These are phyloP conservation scores for Microtus ochrogaster DNA, from an alignment of 2,113 vertebrate genomes.

Conservation along the genomic window DNA sequence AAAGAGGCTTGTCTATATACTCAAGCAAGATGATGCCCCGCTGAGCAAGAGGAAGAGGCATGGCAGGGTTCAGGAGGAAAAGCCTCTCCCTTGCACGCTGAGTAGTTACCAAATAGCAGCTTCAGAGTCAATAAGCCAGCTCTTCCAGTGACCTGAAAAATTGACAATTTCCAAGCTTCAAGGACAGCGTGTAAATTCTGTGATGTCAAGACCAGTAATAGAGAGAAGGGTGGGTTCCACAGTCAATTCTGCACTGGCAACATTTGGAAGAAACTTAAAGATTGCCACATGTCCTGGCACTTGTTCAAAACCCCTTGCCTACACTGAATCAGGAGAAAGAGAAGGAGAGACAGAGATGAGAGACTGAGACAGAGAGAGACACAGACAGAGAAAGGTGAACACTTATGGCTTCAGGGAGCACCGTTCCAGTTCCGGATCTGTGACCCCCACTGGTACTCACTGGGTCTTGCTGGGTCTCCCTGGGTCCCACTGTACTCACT, in stretches of 20 bases:
- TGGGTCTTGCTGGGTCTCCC: too few relatives aligned
- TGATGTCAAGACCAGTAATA: conserved; percentile 51
- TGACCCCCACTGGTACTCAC: background rate
- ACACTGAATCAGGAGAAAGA: background rate
- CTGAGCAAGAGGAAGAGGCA: background rate
- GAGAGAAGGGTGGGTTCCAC: background rate
- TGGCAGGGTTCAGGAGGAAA: conserved; percentile 26
- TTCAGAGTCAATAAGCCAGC: conserved; percentile 60
- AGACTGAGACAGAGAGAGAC: background rate
- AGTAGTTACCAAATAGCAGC: conserved; percentile 20
- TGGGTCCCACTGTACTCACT: background rate
- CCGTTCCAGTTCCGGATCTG: background rate
- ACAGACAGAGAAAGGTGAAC: background rate
- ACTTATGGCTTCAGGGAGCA: background rate
- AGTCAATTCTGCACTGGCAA: conserved; percentile 41
- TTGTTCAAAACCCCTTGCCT: conserved; percentile 2
- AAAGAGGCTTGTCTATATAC: conserved; percentile 23
- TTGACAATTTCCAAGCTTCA: conserved; percentile 40
- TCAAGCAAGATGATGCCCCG: conserved; percentile 29
- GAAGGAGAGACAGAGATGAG: background rate
- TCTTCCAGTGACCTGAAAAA: conserved; percentile 30
- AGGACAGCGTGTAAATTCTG: conserved; percentile 26
- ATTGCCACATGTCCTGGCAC: conserved; percentile 46
- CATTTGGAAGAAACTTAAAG: conserved; percentile 51
- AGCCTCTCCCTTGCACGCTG: conserved; percentile 14